phyloP scores from a whole-genome alignment of 2,113 vertebrate genomes.

The Phalacrocorax pelagicus region DNA sequence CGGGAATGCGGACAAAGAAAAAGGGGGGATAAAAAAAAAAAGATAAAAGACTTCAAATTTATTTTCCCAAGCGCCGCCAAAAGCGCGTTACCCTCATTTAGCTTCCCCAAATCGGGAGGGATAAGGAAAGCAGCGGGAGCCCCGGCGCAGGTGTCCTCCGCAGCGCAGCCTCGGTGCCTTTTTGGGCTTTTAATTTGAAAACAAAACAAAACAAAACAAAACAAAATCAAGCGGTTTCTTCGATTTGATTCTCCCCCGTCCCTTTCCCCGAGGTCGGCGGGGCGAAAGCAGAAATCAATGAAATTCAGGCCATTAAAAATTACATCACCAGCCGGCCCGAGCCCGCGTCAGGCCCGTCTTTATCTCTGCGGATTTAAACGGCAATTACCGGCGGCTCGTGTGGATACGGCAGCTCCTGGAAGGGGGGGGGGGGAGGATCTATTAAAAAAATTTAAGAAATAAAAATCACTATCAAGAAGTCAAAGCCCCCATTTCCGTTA shows the following conservation, averaged over 20 bases:
- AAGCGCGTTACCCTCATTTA: background rate
- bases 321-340: background rate
- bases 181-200: background rate
- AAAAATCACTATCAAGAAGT: background rate
- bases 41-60: background rate
- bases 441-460: background rate
- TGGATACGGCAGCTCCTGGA: background rate
- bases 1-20: rapidly evolving
- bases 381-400: background rate
- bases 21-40: no score
- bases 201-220: no score
- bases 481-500: background rate
- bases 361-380: background rate
- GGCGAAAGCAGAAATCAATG: background rate
- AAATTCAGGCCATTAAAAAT: background rate
- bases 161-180: background rate
- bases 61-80: background rate
- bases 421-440: no score
- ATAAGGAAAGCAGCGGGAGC: background rate
- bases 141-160: no score
- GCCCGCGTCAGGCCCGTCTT: background rate
- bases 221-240: background rate
- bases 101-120: background rate
- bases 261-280: background rate
- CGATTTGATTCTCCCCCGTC: background rate